Percentiles rank a stretch among this genome's conserved stretches.
phyloP scores from a whole-genome alignment of 2,888 invertebrate genomes.

The Drosophila maculinotata region DNA sequence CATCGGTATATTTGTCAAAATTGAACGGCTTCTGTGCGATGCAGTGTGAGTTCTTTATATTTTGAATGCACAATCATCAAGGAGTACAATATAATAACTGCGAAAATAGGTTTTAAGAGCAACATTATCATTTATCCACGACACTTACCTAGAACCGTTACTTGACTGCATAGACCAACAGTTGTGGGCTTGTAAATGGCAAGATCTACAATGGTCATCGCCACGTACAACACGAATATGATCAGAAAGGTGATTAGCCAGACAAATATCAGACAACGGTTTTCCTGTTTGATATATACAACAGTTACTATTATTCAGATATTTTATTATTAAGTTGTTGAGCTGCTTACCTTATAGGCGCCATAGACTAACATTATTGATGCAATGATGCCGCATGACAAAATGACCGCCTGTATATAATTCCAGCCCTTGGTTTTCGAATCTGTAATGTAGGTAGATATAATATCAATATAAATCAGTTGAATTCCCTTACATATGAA shows the following conservation, averaged over 20 bases:
- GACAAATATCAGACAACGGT: background rate
- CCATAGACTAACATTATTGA: constrained; percentile 49
- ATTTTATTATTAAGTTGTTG: background rate
- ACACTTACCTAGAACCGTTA: background rate
- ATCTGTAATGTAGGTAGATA: constrained; percentile 9
- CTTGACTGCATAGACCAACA: background rate
- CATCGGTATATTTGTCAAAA: constrained; percentile 6
- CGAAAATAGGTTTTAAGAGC: background rate
- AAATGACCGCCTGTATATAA: constrained; percentile 16
- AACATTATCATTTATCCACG: background rate
- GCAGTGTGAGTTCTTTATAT: background rate
- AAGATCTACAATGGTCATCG: constrained; percentile 7
- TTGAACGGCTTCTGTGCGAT: background rate
- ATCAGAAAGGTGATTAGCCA: constrained; percentile 1
- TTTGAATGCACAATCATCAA: constrained; percentile 18
- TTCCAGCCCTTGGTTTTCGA: constrained; percentile 26
- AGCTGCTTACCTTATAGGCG: constrained; percentile 35
- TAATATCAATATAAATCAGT: background rate
- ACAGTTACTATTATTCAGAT: background rate
- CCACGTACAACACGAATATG: background rate
- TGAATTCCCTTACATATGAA: constrained; percentile 38
- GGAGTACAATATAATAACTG: constrained; percentile 18
- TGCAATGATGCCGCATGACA: constrained; percentile 37
- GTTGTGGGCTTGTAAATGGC: background rate
- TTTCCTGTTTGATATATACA: background rate